phyloP scores from a whole-genome alignment of 2,113 vertebrate genomes.

The Balaenoptera acutorostrata region DNA sequence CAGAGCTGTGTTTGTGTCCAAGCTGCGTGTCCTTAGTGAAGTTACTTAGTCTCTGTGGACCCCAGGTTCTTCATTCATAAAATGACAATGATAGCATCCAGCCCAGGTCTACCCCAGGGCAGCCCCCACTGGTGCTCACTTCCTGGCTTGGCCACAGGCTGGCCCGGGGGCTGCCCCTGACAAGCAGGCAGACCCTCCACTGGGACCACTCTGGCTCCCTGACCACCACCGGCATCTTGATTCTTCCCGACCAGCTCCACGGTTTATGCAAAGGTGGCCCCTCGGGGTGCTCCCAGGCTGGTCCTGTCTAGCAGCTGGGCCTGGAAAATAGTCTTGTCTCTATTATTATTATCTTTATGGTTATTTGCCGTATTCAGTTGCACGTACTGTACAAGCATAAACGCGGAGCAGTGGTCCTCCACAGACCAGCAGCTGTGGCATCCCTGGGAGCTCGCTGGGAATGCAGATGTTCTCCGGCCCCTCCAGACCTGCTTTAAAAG shows the following conservation, averaged over 20 bases:
- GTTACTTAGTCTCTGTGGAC: background rate
- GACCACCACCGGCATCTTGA: rapidly evolving
- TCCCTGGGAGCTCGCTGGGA: background rate
- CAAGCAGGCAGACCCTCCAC: rapidly evolving
- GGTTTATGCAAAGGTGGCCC: background rate
- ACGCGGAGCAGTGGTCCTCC: rapidly evolving
- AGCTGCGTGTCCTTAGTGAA: background rate
- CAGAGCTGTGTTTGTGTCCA: rapidly evolving
- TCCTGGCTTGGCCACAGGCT: background rate
- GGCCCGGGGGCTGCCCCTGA: background rate
- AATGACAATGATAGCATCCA: rapidly evolving
- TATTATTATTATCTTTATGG: rapidly evolving
- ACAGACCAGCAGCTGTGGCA: rapidly evolving
- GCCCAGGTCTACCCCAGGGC: rapidly evolving
- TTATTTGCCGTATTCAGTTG: rapidly evolving
- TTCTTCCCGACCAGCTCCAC: rapidly evolving
- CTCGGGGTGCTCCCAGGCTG: rapidly evolving
- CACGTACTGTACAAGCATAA: rapidly evolving
- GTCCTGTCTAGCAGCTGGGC: background rate
- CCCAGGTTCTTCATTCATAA: background rate
- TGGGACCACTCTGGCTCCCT: background rate
- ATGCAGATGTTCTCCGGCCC: background rate
- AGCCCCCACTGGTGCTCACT: rapidly evolving
- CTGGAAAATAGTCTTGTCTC: background rate
- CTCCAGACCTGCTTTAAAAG: background rate